Conservation (phyloP, 2,113 vertebrate genomes). For the Eidolon helvum region DNA sequence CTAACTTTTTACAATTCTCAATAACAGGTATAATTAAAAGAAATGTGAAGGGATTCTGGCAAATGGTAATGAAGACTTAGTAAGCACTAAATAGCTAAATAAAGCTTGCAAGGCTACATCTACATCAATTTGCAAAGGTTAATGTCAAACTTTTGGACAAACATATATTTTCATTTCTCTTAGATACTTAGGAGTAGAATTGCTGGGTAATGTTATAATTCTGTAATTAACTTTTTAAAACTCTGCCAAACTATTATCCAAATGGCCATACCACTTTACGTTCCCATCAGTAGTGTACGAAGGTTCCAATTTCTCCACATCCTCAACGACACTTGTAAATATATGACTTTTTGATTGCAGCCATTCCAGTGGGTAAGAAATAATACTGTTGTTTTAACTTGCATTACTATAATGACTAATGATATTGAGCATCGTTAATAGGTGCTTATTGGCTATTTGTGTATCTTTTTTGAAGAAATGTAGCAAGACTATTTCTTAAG, state of each 20-base stretch:
- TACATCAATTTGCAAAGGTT: constrained; percentile 44
- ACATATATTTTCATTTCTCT: neutral
- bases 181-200: neutral
- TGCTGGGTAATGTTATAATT: neutral
- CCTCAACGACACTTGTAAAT: neutral
- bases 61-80: neutral
- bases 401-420: neutral
- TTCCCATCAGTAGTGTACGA: neutral
- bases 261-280: neutral
- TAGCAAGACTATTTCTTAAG: neutral
- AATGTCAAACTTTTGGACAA: neutral
- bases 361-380: neutral
- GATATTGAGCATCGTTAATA: neutral
- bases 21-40: neutral
- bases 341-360: neutral
- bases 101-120: constrained; percentile 60
- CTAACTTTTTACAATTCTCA: neutral
- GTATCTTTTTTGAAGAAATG: neutral
- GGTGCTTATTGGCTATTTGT: neutral
- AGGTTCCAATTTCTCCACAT: neutral
- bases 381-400: neutral
- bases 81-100: constrained; percentile 58
- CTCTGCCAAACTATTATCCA: neutral
- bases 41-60: neutral
- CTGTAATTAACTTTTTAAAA: neutral